Evolutionary conservation across 2,797 vertebrate genomes (phyloP).

Genomic region (Malurus splendens): DNA sequence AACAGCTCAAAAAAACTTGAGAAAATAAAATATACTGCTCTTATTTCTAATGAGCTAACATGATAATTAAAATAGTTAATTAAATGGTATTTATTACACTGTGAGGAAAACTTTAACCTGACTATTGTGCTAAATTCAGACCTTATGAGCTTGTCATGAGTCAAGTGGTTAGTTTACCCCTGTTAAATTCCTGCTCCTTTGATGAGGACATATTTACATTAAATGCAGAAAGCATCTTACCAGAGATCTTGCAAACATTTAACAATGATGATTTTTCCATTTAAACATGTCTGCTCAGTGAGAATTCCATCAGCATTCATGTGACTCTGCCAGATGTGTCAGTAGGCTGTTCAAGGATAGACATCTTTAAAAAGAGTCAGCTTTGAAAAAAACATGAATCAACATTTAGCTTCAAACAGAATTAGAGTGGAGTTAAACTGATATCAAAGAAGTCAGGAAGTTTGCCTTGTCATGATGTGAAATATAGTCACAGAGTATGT

Average conservation of each 20-base stretch:
- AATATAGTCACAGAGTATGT: not conserved
- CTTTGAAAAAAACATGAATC: conserved; percentile 42
- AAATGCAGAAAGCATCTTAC: not conserved
- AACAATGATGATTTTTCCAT: not conserved
- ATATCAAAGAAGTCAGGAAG: conserved; percentile 41
- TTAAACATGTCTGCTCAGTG: not conserved
- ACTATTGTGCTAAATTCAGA: not conserved
- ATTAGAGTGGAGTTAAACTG: conserved; percentile 41
- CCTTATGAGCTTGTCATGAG: not conserved
- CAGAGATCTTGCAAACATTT: not conserved
- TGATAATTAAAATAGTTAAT: not conserved
- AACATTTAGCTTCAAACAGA: conserved; percentile 55
- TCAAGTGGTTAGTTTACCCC: not conserved
- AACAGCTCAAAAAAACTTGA: not conserved
- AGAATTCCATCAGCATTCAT: not conserved
- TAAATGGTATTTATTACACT: not conserved
- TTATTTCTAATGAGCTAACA: not conserved
- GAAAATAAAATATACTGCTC: not conserved
- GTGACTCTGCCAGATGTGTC: conserved; percentile 13
- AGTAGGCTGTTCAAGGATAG: conserved; percentile 7
- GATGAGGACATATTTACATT: not conserved
- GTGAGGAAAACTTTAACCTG: not conserved
- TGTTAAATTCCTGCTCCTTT: not conserved
- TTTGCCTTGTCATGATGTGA: conserved; percentile 16
- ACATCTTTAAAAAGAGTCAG: conserved; percentile 8